Conservation (phyloP, 2,797 vertebrate species). For the Discoglossus pictus region DNA sequence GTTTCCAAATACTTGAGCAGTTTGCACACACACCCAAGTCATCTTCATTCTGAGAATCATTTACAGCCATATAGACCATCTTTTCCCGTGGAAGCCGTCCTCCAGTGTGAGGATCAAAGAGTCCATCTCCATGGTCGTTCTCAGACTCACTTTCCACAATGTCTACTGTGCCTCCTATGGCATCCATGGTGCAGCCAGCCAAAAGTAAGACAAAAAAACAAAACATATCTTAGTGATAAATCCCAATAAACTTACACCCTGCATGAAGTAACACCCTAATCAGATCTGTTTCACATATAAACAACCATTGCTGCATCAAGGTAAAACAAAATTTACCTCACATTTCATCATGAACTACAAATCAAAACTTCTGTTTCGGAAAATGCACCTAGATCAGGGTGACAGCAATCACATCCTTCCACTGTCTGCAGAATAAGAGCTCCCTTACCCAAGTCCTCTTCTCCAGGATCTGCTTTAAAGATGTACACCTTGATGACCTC, state of each 20-base stretch:
- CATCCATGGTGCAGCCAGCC: no score
- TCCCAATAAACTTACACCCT: no score
- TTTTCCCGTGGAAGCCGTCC: slow-evolving; percentile 90
- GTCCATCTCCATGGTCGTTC: slow-evolving; percentile 77
- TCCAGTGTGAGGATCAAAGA: slow-evolving; percentile 82
- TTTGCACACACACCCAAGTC: slow-evolving; percentile 80
- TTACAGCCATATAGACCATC: slow-evolving; percentile 98
- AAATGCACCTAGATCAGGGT: no score
- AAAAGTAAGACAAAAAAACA: no score
- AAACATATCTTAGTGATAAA: no score
- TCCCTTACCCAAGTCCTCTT: slow-evolving; percentile 91
- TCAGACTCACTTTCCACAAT: slow-evolving; percentile 92
- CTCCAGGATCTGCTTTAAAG: slow-evolving; percentile 97
- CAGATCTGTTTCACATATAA: no score
- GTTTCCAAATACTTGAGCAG: not conserved
- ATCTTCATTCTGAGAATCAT: slow-evolving; percentile 90
- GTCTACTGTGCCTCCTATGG: slow-evolving; percentile 89
- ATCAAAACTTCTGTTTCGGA: no score
- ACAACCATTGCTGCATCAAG: no score
- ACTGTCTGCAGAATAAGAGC: not conserved
- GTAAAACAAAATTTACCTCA: no score
- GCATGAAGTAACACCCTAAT: no score
- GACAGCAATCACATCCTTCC: no score
- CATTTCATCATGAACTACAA: no score
- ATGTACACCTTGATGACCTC: slow-evolving; percentile 99